Evolutionary conservation across 2,113 vertebrate species (phyloP), one percentile per base, ranked within the genome.

Genomic region (Psammodynastes pulverulentus): DNA sequence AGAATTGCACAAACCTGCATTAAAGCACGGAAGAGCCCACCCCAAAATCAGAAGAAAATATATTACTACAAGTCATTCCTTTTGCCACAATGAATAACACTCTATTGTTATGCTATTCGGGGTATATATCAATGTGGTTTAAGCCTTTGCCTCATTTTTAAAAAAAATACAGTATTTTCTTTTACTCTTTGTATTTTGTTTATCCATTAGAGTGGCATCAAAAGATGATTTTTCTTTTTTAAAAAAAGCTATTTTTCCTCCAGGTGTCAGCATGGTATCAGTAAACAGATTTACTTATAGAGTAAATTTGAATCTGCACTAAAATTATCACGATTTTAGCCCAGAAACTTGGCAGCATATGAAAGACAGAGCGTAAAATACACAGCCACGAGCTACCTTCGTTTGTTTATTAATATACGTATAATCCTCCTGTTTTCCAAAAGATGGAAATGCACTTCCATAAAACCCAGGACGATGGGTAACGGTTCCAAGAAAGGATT

Each of bases 1-100:
- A 99, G 97, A 99, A 99, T 97, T 99, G 99, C 91, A 99, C 98
- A 96, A 99, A 99, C 95, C 99, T 99, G 94, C 52, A 92, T 62
- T 94, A 91, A 91, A 95, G 45, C 93, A 90, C 43, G 94, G 93
- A 91, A 34, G 58, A 52, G 94, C 49, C 56, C n/a, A n/a, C n/a
- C n/a, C n/a, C 49, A 26, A 93, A 10, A 93, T 94, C 88, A 84
- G 52, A 86, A 79, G 93, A 26, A 26, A 94, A 91, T 79, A 9
- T 34, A 26, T 24, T 86, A n/a, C 0, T 0, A 94, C 9, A 29
- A 58, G 56, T 67, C 54, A 72, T 21, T 84, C 39, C 48, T 67
- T 67, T 19, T 72, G 29, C 34, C 15, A n/a, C 2, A 39, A 86
- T 19, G 29, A 56, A 67, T 29, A 90, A 9, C 0, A 54, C 29